Percentiles rank a stretch among this genome's conserved stretches.
These are phyloP conservation scores for Lasioglossum figueresi DNA, from an alignment of 2,888 invertebrate genomes.

Conservation along the genomic window DNA sequence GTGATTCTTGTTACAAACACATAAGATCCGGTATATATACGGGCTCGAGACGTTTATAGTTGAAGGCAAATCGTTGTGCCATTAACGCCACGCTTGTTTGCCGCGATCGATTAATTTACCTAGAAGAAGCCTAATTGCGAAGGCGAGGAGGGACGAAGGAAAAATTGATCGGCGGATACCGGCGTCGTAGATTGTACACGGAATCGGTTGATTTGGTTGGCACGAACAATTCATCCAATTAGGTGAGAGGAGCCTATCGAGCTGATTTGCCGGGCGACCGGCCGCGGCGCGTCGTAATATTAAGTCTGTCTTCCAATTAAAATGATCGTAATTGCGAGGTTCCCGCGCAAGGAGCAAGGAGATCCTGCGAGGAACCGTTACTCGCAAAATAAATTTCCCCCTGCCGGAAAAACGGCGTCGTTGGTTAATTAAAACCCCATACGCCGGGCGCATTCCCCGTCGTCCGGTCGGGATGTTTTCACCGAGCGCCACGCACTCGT, in stretches of 20 bases:
- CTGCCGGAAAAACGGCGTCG: conserved; percentile 40
- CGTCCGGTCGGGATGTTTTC: conserved; percentile 21
- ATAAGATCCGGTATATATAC: neutral
- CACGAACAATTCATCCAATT: conserved; percentile 23
- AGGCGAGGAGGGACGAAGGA: neutral
- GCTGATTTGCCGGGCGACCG: conserved; percentile 2
- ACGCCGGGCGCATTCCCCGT: conserved; percentile 8
- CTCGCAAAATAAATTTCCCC: conserved; percentile 37
- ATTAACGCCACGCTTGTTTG: neutral
- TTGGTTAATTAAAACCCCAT: conserved; percentile 41
- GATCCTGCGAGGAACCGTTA: conserved; percentile 23
- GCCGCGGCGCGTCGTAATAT: conserved; percentile 16
- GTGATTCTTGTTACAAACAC: neutral
- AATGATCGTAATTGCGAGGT: conserved; percentile 29
- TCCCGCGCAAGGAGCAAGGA: neutral
- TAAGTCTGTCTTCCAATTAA: conserved; percentile 22
- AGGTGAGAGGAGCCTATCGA: conserved; percentile 8
- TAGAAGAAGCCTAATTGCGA: neutral
- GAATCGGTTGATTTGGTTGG: neutral
- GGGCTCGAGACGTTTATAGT: neutral
- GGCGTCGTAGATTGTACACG: neutral
- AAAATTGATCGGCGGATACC: neutral
- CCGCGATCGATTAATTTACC: neutral
- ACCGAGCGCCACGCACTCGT: conserved; percentile 15
- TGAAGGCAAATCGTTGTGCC: neutral